These are phyloP conservation scores for Heliconius ismenius DNA, from an alignment of 2,888 invertebrate species.

Conservation along the genomic window DNA sequence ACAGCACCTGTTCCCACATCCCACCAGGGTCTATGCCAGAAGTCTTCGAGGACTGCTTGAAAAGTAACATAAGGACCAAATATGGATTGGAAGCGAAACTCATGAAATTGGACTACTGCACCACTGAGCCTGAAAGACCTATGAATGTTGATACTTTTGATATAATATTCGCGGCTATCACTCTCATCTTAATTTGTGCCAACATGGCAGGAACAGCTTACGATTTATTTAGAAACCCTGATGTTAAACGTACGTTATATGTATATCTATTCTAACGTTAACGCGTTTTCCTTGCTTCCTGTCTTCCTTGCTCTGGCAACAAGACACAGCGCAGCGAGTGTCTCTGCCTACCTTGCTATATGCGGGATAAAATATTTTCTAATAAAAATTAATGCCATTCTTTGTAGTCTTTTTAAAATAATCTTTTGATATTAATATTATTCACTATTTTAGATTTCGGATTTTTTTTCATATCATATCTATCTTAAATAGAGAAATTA, in stretches of 20 bases:
- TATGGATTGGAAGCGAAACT: constrained; percentile 44
- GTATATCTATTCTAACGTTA: background rate
- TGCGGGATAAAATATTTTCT: too few species aligned
- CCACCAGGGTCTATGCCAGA: constrained; percentile 27
- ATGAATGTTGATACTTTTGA: constrained; percentile 42
- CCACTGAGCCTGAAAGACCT: constrained; percentile 33
- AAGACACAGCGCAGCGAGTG: background rate
- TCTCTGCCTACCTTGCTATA: background rate
- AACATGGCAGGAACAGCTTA: constrained; percentile 47
- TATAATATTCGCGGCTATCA: constrained; percentile 37
- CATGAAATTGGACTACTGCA: constrained; percentile 45
- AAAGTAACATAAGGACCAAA: constrained; percentile 41
- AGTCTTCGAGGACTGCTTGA: constrained; percentile 46
- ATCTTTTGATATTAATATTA: background rate
- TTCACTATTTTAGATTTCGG: background rate
- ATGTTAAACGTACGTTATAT: constrained; percentile 45
- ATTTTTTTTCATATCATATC: background rate
- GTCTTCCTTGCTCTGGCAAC: too few species aligned
- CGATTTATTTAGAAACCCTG: constrained; percentile 41
- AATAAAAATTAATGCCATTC: background rate
- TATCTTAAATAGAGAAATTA: background rate
- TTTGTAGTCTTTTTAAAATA: too few species aligned
- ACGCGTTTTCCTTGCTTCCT: too few species aligned
- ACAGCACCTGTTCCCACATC: constrained; percentile 44
- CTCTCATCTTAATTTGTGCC: constrained; percentile 35